phyloP scores from a whole-genome alignment of 2,888 invertebrate genomes.

The Lepidocyrtinus sp. region DNA sequence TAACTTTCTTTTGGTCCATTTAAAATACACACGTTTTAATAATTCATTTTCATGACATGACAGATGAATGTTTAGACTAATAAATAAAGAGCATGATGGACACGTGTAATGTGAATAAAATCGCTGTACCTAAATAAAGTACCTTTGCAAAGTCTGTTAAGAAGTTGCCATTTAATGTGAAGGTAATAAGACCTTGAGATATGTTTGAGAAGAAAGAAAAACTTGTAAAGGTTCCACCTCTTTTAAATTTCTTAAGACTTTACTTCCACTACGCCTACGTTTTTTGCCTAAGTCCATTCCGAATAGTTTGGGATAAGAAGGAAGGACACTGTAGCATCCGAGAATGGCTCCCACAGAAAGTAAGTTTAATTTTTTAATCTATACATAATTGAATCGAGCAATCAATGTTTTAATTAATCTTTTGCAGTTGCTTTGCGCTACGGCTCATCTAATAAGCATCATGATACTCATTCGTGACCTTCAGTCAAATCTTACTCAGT shows the following conservation, averaged over 20 bases:
- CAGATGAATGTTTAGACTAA: no score
- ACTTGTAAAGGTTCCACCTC: background rate
- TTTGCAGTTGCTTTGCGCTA: slow-evolving; percentile 17
- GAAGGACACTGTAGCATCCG: background rate
- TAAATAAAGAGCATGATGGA: no score
- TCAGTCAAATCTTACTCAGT: slow-evolving; percentile 23
- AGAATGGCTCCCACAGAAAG: slow-evolving; percentile 33
- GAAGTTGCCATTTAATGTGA: no score
- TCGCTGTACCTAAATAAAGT: no score
- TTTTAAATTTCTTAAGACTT: slow-evolving; percentile 18
- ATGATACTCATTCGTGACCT: slow-evolving; percentile 31
- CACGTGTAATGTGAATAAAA: no score
- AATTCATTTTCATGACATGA: no score
- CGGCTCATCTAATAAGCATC: slow-evolving; percentile 22
- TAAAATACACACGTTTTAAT: no score
- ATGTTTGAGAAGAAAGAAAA: no score
- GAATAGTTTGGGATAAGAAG: background rate
- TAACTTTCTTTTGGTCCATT: no score
- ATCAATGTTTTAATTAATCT: background rate
- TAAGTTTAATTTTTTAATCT: background rate
- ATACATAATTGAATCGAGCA: background rate
- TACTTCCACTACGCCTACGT: slow-evolving; percentile 34
- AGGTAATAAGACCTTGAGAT: no score
- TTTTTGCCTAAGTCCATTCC: slow-evolving; percentile 31
- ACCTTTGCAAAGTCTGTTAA: no score